phyloP scores from a whole-genome alignment of 1,140 invertebrate species.

The Mylabris phalerata region DNA sequence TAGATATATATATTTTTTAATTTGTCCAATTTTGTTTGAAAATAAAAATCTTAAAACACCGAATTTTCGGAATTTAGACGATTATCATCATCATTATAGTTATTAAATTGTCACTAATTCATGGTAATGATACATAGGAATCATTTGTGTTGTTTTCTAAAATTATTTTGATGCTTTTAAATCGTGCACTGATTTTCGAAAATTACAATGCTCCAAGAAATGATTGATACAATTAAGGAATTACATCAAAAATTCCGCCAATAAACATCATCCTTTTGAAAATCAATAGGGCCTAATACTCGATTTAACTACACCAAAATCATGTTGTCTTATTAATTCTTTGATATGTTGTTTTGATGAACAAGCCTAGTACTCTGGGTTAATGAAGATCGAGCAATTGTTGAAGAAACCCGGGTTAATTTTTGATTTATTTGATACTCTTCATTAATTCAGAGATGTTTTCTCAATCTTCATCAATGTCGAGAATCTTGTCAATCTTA shows the following conservation, averaged over 20 bases:
- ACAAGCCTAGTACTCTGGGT: too few relatives aligned
- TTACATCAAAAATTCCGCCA: constrained; percentile 14
- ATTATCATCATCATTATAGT: constrained; percentile 12
- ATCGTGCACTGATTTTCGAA: constrained; percentile 16
- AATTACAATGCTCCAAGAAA: constrained; percentile 1
- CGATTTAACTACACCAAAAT: constrained; percentile 13
- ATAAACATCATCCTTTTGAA: constrained; percentile 1
- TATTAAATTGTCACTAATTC: constrained; percentile 9
- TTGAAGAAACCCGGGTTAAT: too few relatives aligned
- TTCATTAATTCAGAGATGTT: constrained; percentile 15
- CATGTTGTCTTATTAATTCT: too few relatives aligned
- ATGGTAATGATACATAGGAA: constrained; percentile 15
- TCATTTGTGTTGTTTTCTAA: constrained; percentile 1
- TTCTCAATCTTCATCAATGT: neutral
- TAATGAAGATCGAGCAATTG: too few relatives aligned
- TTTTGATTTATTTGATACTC: neutral
- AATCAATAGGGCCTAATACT: constrained; percentile 28
- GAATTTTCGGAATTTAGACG: constrained; percentile 4
- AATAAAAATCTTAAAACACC: constrained; percentile 20
- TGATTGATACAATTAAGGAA: constrained; percentile 2
- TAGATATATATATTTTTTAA: too few relatives aligned
- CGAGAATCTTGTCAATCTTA: neutral
- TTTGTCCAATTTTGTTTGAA: too few relatives aligned
- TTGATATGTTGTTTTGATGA: too few relatives aligned
- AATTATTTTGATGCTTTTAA: constrained; percentile 13